A percentile compares a stretch with the other conserved stretches of the same genome.
phyloP scores from a whole-genome alignment of 2,797 vertebrate species.

The Notoglanidium macrostoma region DNA sequence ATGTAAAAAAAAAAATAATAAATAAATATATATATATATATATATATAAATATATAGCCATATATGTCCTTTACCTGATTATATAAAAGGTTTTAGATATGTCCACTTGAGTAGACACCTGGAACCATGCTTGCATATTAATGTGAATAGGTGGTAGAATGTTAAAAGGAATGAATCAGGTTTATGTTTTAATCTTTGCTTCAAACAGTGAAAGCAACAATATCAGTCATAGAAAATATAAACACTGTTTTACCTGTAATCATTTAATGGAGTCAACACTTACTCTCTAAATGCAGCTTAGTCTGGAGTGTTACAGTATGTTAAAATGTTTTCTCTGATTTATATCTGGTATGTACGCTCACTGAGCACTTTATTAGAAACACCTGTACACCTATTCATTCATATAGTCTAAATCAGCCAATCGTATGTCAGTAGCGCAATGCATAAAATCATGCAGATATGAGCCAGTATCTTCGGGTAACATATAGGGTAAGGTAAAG shows the following conservation, averaged over 20 bases:
- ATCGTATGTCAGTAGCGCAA: background rate
- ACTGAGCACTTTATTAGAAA: background rate
- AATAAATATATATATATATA: too few relatives aligned
- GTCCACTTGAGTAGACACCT: background rate
- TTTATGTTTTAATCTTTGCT: background rate
- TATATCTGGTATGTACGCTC: background rate
- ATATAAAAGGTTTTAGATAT: background rate
- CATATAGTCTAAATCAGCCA: background rate
- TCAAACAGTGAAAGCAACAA: background rate
- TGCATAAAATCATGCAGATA: background rate
- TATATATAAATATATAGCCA: background rate
- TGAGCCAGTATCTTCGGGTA: too few relatives aligned
- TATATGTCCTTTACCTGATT: background rate
- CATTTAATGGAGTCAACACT: background rate
- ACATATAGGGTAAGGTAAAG: background rate
- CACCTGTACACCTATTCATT: background rate
- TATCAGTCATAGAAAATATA: background rate
- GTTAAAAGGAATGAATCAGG: background rate
- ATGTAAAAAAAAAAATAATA: too few relatives aligned
- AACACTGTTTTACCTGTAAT: background rate
- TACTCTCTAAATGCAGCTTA: background rate
- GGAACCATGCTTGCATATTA: background rate
- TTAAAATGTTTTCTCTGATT: too few relatives aligned
- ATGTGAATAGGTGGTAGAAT: background rate
- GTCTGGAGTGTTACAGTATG: background rate